phyloP scores from a whole-genome alignment of 64 coral and sea anemone genomes.

The Hydrozoanthus tunicans region DNA sequence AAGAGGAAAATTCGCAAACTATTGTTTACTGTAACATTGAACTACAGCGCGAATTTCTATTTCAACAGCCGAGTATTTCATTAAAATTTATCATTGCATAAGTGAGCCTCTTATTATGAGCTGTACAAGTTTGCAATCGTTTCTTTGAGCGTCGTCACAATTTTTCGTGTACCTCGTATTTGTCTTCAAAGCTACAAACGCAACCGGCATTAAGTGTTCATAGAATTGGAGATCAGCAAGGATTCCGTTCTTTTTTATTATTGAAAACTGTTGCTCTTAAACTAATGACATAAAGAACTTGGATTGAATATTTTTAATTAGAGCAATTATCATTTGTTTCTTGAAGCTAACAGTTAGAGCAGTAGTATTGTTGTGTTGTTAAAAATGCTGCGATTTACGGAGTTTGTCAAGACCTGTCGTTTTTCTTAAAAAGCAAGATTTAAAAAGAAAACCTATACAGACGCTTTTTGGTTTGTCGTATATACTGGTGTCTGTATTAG shows the following conservation, averaged over 20 bases:
- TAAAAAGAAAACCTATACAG: neutral
- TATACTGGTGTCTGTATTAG: conserved; percentile 28
- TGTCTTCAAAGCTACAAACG: neutral
- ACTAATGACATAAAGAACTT: neutral
- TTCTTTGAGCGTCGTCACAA: too few species aligned
- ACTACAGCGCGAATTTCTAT: neutral
- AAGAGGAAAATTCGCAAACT: neutral
- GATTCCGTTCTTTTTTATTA: neutral
- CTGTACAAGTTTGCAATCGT: neutral
- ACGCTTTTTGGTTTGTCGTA: neutral
- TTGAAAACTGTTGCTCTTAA: neutral
- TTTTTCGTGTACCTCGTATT: too few species aligned
- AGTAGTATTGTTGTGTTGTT: conserved; percentile 11
- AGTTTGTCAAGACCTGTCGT: neutral
- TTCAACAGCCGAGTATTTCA: neutral
- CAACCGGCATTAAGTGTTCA: neutral
- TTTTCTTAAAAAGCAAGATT: conserved; percentile 7
- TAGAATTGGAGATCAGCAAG: neutral
- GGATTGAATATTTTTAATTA: conserved; percentile 29
- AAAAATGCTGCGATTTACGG: neutral
- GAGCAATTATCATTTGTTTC: conserved; percentile 21
- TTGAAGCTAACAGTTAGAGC: neutral
- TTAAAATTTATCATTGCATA: neutral
- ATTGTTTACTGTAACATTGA: neutral
- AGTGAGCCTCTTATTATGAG: neutral